Base-by-base conservation (phyloP, 2,888 invertebrate species). In the Cataglyphis altisquamis region DNA sequence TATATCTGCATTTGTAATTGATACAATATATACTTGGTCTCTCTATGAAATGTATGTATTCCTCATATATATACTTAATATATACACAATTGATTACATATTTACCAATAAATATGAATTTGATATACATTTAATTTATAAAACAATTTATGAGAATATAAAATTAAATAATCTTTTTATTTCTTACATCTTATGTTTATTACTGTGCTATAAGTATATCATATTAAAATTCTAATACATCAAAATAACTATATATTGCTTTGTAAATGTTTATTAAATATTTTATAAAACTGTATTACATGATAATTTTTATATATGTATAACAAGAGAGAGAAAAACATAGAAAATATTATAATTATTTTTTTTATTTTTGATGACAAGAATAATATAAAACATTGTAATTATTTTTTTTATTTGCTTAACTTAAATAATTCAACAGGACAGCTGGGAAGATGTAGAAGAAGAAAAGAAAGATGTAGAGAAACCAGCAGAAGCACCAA, bases 391-490 rank as follows among this genome's bases (percentile, higher is more conserved):
- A 3, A 18, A 66, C n/a, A 64, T 32, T 64, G 36, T 52, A 32
- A 75, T 9, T 21, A 64, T 25, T 77, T 29, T 25, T 77, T 39
- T 64, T 64, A 36, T 36, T 66, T n/a, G n/a, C n/a, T n/a, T 39
- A 15, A 32, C 4, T 41, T 63, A 45, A 57, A 36, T 32, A 36
- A 36, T 32, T 48, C 64, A 87, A 92, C 95, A 98, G 98, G 98
- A 98, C 93, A 98, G 97, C 95, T 99, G 99, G 99, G 98, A 99
- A 94, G 98, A 98, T 95, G 98, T 97, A 63, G 97, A 98, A 90
- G 97, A 97, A 93, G 98, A 98, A 92, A 97, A 97, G 92, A 97
- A 97, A 93, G 97, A 97, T 93, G 97, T 97, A 91, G 97, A 97
- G 89, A 97, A 92, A 90, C 96, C 96, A 92, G 96, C 96, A 86